Percentiles rank a stretch among this genome's conserved stretches.
These are phyloP conservation scores for Oryzias javanicus DNA, from an alignment of 2,113 vertebrate genomes.

Conservation along the genomic window DNA sequence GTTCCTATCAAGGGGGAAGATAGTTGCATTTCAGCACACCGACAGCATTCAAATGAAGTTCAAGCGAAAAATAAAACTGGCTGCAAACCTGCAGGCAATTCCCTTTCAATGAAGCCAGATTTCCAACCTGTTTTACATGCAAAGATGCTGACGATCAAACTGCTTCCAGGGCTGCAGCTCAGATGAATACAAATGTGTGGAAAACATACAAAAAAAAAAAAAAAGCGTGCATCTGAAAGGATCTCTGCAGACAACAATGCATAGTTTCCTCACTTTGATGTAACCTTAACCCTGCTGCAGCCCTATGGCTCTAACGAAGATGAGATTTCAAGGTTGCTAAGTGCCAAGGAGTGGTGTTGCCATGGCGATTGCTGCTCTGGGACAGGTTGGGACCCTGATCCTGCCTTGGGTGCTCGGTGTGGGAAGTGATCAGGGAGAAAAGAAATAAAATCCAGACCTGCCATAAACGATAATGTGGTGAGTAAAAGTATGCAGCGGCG, in stretches of 20 bases:
- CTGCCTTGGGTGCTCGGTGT: neutral
- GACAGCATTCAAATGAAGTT: slow-evolving; percentile 44
- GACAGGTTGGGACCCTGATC: slow-evolving; percentile 38
- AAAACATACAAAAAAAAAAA: neutral
- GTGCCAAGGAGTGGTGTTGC: slow-evolving; percentile 30
- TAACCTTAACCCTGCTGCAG: slow-evolving; percentile 4
- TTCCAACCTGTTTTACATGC: slow-evolving; percentile 51
- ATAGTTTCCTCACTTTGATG: slow-evolving; percentile 1
- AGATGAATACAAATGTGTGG: slow-evolving; percentile 36
- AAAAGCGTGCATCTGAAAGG: slow-evolving; percentile 2
- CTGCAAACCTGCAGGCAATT: slow-evolving; percentile 22
- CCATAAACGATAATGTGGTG: slow-evolving; percentile 53
- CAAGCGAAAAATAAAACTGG: slow-evolving; percentile 21
- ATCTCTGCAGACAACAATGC: neutral
- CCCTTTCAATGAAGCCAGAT: slow-evolving; percentile 9
- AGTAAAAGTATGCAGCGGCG: slow-evolving; percentile 50
- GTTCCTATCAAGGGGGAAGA: slow-evolving; percentile 14
- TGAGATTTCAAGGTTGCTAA: slow-evolving; percentile 21
- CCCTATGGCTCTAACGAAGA: slow-evolving; percentile 18
- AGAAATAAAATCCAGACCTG: slow-evolving; percentile 45
- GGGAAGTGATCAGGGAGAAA: slow-evolving; percentile 7
- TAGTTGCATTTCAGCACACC: slow-evolving; percentile 21
- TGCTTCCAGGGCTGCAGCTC: slow-evolving; percentile 23
- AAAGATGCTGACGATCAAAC: slow-evolving; percentile 36
- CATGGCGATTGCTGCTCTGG: slow-evolving; percentile 29